These are phyloP conservation scores for Teleogryllus occipitalis DNA, from an alignment of 1,140 invertebrate genomes.

Conservation along the genomic window DNA sequence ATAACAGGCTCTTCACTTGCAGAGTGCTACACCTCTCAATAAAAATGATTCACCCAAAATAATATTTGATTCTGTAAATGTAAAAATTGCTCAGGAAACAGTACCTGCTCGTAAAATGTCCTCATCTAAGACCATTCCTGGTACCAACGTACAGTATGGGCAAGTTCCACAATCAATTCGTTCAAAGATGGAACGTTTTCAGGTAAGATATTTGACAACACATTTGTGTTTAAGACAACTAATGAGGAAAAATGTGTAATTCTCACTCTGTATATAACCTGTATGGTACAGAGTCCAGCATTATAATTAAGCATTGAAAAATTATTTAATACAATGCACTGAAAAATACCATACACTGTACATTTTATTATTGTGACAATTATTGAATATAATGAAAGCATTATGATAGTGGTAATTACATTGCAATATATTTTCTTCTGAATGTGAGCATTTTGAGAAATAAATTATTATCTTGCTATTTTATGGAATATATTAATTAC, in stretches of 20 bases:
- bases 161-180: neutral
- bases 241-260: no score
- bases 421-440: neutral
- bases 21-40: constrained; percentile 5
- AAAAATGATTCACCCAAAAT: neutral
- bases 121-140: neutral
- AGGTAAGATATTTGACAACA: neutral
- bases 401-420: neutral
- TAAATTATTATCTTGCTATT: neutral
- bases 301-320: neutral
- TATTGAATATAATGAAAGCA: neutral
- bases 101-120: neutral
- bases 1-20: neutral
- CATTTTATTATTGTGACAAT: neutral
- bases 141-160: neutral
- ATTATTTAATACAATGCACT: neutral
- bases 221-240: neutral
- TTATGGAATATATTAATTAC: no score
- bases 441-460: neutral
- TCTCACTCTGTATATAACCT: no score
- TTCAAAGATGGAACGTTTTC: neutral
- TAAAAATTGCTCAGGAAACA: neutral
- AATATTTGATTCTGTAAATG: constrained; percentile 9
- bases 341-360: neutral
- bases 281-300: neutral